Base-by-base conservation (phyloP, 1,140 invertebrate genomes). In the Colletes gigas region DNA sequence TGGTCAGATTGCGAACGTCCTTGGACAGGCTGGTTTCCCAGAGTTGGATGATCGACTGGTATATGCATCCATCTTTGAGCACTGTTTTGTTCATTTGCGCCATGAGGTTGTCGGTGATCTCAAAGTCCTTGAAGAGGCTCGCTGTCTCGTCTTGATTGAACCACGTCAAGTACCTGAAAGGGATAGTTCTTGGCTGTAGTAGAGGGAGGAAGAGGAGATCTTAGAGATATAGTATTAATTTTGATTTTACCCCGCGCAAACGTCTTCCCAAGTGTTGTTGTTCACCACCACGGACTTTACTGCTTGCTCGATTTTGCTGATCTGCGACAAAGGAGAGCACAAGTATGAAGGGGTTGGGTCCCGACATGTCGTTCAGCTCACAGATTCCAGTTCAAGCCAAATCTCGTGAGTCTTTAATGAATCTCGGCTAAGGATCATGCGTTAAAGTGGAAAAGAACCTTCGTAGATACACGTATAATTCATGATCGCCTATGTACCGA, bases 161-260 rank as follows among this genome's bases (percentile, higher is more conserved):
- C 92, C 92, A 93, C 0, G 92, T 91, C 39, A 92, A 81, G 67
- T 92, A 92, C 10, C 92, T 93, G 50, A 10, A 84, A 86, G 15
- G 54, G 12, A 21, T 1, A 41, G 15, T 8, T 8, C 10, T 44
- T 19, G 21, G 14, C 15, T 41, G 21, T 47, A 47, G 44, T 9
- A 0, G 44, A 47, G 9, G 30, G 30, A 30, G 30, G 30, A 30
- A 30, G 30, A 30, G 2, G 30, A 30, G 30, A 30, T 2, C 30
- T 30, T 30, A 30, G 2, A 30, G 2, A 2, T 30, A 30, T 30
- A 30, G 30, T 30, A 30, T 2, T 30, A 30, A 30, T 30, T 30
- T 30, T 2, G 2, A 41, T 75, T 81, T 92, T 88, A 94, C 94
- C 91, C 91, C n/a, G 92, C 92, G 41, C 93, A 94, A 15, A 94